Evolutionary conservation across 2,113 vertebrate species (phyloP).

Genomic region (Todiramphus chloris): DNA sequence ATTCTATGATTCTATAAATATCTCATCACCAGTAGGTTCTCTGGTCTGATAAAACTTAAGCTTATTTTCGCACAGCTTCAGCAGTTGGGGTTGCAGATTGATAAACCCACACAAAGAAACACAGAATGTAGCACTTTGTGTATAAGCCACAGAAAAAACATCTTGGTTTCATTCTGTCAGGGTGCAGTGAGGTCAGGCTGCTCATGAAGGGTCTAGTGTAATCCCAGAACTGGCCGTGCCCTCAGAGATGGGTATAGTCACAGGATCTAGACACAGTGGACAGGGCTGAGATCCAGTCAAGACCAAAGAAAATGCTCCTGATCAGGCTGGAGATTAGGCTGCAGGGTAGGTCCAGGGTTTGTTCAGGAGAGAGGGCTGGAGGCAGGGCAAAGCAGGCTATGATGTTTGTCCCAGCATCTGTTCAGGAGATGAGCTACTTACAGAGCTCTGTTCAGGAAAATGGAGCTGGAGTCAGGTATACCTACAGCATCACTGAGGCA

Average conservation of each 20-base stretch:
- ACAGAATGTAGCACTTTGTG: rapidly evolving
- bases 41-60: neutral
- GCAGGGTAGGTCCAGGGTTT: neutral
- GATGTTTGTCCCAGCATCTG: rapidly evolving
- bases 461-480: neutral
- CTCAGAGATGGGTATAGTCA: rapidly evolving
- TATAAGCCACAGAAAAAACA: neutral
- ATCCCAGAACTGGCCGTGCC: neutral
- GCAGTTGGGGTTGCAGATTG: neutral
- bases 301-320: neutral
- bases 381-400: neutral
- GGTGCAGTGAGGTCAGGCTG: neutral
- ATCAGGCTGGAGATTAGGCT: neutral
- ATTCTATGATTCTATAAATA: neutral
- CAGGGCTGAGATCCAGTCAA: neutral
- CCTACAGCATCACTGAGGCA: neutral
- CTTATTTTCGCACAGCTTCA: neutral
- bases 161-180: neutral
- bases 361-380: neutral
- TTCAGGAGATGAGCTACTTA: neutral
- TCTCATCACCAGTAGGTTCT: neutral
- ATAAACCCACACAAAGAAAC: neutral
- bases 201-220: neutral
- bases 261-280: neutral
- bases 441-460: neutral